Percentiles rank a stretch among this genome's conserved stretches.
Evolutionary conservation across 2,888 invertebrate genomes (phyloP).

Genomic region (Watsonalla binaria): DNA sequence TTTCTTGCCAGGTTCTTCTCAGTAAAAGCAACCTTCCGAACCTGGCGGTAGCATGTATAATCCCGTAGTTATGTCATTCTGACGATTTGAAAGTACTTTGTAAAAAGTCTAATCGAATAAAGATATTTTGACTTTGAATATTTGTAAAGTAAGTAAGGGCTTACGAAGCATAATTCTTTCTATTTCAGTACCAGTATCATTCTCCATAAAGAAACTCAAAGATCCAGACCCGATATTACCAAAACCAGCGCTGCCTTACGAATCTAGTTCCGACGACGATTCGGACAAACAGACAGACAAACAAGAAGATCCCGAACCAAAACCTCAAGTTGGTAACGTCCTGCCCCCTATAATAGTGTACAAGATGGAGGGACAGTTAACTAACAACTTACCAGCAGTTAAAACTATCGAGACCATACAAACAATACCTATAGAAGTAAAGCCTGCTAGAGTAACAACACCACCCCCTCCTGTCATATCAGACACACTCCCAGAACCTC

Average conservation of each 20-base stretch:
- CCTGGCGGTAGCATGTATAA: too few species aligned
- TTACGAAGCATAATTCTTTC: constrained; percentile 8
- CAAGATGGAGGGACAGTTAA: constrained; percentile 49
- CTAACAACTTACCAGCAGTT: constrained; percentile 35
- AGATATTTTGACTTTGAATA: too few species aligned
- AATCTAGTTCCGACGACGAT: constrained; percentile 86
- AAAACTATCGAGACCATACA: constrained; percentile 23
- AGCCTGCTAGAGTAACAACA: constrained; percentile 24
- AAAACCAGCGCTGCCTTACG: constrained; percentile 87
- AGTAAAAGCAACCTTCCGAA: too few species aligned
- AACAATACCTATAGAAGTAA: constrained; percentile 17
- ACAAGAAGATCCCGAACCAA: constrained; percentile 25
- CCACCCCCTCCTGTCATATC: constrained; percentile 11
- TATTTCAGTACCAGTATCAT: constrained; percentile 84
- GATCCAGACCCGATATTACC: constrained; percentile 82
- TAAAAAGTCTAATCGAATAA: too few species aligned
- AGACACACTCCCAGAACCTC: constrained; percentile 8
- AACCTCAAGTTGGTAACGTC: constrained; percentile 24
- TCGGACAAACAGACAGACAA: constrained; percentile 36
- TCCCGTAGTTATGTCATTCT: too few species aligned
- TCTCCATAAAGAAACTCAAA: constrained; percentile 90
- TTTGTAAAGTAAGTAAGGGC: too few species aligned
- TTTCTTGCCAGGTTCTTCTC: too few species aligned
- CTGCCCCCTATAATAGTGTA: constrained; percentile 55
- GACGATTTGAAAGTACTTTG: too few species aligned